Percentiles rank a stretch among this genome's conserved stretches.
Evolutionary conservation across 2,888 invertebrate genomes (phyloP).

Genomic region (Rhagium mordax): DNA sequence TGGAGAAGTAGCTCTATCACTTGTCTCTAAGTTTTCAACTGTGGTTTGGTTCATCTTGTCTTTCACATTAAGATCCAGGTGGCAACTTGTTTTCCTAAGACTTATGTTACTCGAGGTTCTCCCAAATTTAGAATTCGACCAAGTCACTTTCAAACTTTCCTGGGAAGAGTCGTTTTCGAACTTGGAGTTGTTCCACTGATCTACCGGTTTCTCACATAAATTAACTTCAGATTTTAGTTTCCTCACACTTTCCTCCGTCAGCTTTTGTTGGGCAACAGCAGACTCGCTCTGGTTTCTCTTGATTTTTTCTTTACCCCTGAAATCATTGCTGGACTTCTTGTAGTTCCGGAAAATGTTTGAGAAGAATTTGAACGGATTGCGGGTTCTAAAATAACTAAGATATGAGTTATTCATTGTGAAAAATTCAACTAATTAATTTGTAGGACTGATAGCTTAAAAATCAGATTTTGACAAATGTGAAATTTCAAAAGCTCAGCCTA

Average conservation of each 20-base stretch:
- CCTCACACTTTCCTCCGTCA: not conserved
- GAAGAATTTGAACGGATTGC: conserved; percentile 46
- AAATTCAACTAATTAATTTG: conserved; percentile 34
- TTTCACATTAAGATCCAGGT: conserved; percentile 37
- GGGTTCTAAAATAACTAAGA: conserved; percentile 47
- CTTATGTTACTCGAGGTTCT: conserved; percentile 26
- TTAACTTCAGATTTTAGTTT: conserved; percentile 25
- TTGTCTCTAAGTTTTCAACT: not conserved
- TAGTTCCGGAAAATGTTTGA: conserved; percentile 46
- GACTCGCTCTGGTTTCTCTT: conserved; percentile 49
- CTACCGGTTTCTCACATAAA: not conserved
- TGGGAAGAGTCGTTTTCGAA: conserved; percentile 1
- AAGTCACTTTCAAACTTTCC: conserved; percentile 30
- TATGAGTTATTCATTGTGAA: conserved; percentile 38
- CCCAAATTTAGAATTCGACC: conserved; percentile 24
- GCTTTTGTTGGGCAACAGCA: conserved; percentile 3
- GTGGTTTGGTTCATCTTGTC: conserved; percentile 39
- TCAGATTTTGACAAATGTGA: conserved; percentile 26
- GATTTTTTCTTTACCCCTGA: conserved; percentile 23
- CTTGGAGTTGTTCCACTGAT: conserved; percentile 14
- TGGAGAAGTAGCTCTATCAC: not conserved
- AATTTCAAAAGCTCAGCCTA: conserved; percentile 12
- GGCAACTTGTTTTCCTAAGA: conserved; percentile 18
- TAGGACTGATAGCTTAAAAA: conserved; percentile 12
- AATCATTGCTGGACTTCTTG: conserved; percentile 33